Evolutionary conservation across 1,140 invertebrate genomes (phyloP).

Genomic region (Rhizoglyphus robini): DNA sequence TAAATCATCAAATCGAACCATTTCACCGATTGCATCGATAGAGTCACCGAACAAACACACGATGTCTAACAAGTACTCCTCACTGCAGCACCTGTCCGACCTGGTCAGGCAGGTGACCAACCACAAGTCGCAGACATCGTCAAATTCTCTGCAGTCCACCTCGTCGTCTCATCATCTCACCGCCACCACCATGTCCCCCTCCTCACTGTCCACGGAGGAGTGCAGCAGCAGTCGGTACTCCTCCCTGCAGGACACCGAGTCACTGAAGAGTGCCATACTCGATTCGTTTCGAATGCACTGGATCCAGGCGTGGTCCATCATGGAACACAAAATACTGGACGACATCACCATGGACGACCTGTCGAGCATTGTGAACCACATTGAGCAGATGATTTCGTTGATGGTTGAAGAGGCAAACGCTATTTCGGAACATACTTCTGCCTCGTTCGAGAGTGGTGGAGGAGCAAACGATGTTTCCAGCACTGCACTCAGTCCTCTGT

Average conservation of each 20-base stretch:
- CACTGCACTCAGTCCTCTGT: slow-evolving; percentile 30
- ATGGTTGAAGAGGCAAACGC: slow-evolving; percentile 64
- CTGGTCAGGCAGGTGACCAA: neutral
- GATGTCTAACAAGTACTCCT: neutral
- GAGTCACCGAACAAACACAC: neutral
- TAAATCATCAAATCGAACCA: too few relatives aligned
- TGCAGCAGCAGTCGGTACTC: neutral
- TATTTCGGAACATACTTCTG: slow-evolving; percentile 14
- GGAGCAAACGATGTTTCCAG: too few relatives aligned
- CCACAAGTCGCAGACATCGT: neutral
- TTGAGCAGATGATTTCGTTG: slow-evolving; percentile 81
- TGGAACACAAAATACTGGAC: slow-evolving; percentile 42
- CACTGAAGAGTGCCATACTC: slow-evolving; percentile 36
- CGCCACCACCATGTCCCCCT: neutral
- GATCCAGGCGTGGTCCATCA: slow-evolving; percentile 75
- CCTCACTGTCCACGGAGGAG: neutral
- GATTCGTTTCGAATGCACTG: slow-evolving; percentile 89
- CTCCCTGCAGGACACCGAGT: slow-evolving; percentile 1
- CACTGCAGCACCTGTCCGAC: neutral
- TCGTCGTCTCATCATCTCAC: too few relatives aligned
- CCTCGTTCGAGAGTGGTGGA: too few relatives aligned
- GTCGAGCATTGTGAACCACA: slow-evolving; percentile 71
- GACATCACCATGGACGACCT: slow-evolving; percentile 53
- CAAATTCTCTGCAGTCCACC: neutral
- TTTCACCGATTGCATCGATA: neutral